These are phyloP conservation scores for Lagocephalus sceleratus DNA, from an alignment of 2,797 vertebrate genomes.

Conservation along the genomic window DNA sequence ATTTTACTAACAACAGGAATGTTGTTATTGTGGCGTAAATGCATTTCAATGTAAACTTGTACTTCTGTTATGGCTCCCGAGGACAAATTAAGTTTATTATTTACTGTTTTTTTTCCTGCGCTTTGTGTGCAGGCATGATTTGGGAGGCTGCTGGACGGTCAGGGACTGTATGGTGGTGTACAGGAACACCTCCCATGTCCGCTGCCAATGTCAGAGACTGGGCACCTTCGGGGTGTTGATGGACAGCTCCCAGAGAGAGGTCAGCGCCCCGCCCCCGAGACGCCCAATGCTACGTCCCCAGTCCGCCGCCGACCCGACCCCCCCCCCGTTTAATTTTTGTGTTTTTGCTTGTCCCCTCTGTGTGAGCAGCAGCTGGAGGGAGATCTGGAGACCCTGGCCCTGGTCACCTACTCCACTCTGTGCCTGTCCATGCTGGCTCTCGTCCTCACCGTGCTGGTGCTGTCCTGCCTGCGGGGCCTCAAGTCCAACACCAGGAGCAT, in stretches of 20 bases:
- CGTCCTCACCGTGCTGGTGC: conserved; percentile 85
- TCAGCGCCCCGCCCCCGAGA: conserved; percentile 45
- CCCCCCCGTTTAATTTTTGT: neutral
- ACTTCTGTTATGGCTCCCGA: no score
- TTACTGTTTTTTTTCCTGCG: neutral
- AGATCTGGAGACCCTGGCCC: conserved; percentile 89
- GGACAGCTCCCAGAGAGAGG: conserved; percentile 98
- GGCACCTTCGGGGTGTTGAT: conserved; percentile 95
- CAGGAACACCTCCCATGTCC: conserved; percentile 91
- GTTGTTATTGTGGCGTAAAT: no score
- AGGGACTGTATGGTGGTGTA: conserved; percentile 93
- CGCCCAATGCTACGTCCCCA: no score
- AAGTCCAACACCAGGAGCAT: conserved; percentile 96
- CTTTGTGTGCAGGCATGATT: conserved; percentile 44
- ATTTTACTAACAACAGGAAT: no score
- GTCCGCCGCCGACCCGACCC: neutral
- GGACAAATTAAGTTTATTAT: neutral
- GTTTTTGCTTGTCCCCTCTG: no score
- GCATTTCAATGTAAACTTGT: no score
- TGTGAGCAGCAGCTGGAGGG: conserved; percentile 91
- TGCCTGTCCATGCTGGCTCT: conserved; percentile 87
- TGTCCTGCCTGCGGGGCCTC: conserved; percentile 90
- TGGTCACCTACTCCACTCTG: conserved; percentile 89
- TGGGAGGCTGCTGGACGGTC: conserved; percentile 89
- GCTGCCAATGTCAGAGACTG: conserved; percentile 93